Evolutionary conservation across 2,888 invertebrate genomes (phyloP).

Genomic region (Drepana falcataria): DNA sequence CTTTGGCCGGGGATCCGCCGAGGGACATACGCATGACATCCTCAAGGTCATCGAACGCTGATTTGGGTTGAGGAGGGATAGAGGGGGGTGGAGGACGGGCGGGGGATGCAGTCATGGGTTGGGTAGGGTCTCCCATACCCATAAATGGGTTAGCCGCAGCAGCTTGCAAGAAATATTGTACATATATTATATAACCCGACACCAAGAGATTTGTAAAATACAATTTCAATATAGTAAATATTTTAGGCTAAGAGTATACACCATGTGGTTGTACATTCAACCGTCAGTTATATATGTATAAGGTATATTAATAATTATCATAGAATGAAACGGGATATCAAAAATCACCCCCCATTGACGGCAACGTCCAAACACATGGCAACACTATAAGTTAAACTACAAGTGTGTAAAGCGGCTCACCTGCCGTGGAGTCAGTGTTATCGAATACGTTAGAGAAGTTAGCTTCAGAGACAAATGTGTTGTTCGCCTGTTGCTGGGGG

Average conservation of each 20-base stretch:
- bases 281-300: not conserved
- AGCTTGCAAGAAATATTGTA: conserved; percentile 59
- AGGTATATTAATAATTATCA: not conserved
- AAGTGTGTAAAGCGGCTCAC: conserved; percentile 66
- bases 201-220: conserved; percentile 21
- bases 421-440: conserved; percentile 81
- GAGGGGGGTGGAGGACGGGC: conserved; percentile 76
- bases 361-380: conserved; percentile 18
- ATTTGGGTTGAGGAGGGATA: conserved; percentile 70
- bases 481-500: conserved; percentile 48
- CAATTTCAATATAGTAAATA: conserved; percentile 9
- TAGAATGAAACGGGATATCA: no score
- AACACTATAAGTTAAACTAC: conserved; percentile 26
- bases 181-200: conserved; percentile 22
- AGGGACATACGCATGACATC: conserved; percentile 83
- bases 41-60: conserved; percentile 83
- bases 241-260: conserved; percentile 1
- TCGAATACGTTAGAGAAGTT: conserved; percentile 94
- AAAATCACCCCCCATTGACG: no score
- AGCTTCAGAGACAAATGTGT: conserved; percentile 89
- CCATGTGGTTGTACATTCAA: conserved; percentile 8
- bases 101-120: conserved; percentile 63
- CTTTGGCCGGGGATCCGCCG: conserved; percentile 79
- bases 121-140: conserved; percentile 78
- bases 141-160: conserved; percentile 83